Evolutionary conservation across 2,888 invertebrate genomes (phyloP).

Genomic region (Schizaphis graminum): DNA sequence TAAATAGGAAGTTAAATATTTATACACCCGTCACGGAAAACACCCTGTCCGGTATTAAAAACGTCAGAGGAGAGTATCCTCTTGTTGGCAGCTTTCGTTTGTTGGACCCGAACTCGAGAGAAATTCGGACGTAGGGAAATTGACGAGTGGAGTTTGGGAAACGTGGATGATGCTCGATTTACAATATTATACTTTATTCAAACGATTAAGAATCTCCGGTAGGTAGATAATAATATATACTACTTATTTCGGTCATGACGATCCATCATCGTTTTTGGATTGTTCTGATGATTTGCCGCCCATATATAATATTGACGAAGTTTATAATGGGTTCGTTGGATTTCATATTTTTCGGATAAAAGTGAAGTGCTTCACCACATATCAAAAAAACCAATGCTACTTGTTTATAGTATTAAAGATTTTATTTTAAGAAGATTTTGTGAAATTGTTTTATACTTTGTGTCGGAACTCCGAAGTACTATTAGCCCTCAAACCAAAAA

Average conservation of each 20-base stretch:
- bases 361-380: background rate
- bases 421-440: background rate
- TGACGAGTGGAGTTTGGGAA: background rate
- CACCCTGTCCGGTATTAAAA: background rate
- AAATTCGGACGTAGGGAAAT: background rate
- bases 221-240: background rate
- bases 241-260: background rate
- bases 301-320: background rate
- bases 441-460: background rate
- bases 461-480: background rate
- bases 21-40: background rate
- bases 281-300: background rate
- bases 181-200: background rate
- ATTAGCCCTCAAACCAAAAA: background rate
- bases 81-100: background rate
- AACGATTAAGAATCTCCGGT: background rate
- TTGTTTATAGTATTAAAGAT: background rate
- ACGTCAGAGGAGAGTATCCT: too few species aligned
- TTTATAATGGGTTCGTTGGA: background rate
- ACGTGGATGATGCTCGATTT: background rate
- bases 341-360: background rate
- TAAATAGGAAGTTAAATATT: background rate
- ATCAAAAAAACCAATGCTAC: background rate
- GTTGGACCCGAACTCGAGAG: background rate
- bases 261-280: background rate